A percentile compares a stretch with the other conserved stretches of the same genome.
Conservation (phyloP, 2,113 vertebrate genomes). For the Nematolebias whitei region DNA sequence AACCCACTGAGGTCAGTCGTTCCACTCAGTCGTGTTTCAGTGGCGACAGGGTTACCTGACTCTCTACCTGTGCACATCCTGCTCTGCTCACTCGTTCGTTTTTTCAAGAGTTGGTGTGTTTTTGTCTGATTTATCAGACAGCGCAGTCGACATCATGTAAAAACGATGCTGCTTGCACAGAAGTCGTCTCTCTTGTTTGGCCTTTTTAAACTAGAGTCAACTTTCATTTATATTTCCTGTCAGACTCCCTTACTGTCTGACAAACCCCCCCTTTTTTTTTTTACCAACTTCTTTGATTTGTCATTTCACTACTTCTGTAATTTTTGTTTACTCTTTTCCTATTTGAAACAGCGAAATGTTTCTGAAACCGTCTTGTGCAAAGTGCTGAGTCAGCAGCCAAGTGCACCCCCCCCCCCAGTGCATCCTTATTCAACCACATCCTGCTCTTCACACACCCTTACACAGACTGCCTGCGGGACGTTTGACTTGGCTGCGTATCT, state of each 20-base stretch:
- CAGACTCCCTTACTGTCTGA: not conserved
- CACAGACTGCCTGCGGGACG: conserved; percentile 14
- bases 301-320: not conserved
- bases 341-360: conserved; percentile 9
- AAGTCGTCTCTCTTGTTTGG: not conserved
- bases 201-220: too few species aligned
- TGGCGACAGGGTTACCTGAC: conserved; percentile 7
- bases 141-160: too few species aligned
- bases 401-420: conserved; percentile 19
- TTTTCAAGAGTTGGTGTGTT: not conserved
- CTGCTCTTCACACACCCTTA: conserved; percentile 37
- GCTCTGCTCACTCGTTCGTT: not conserved
- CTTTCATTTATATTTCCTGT: not conserved
- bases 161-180: too few species aligned
- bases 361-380: conserved; percentile 37
- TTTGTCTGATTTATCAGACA: not conserved
- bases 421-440: conserved; percentile 59
- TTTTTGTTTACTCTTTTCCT: conserved; percentile 6
- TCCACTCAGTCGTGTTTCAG: conserved; percentile 1
- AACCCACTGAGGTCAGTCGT: conserved; percentile 26
- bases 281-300: not conserved
- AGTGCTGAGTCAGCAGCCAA: conserved; percentile 53
- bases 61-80: conserved; percentile 1
- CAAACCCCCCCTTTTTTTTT: not conserved
- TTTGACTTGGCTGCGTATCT: conserved; percentile 9